phyloP scores from a whole-genome alignment of 2,113 vertebrate species.

The Eleginops maclovinus region DNA sequence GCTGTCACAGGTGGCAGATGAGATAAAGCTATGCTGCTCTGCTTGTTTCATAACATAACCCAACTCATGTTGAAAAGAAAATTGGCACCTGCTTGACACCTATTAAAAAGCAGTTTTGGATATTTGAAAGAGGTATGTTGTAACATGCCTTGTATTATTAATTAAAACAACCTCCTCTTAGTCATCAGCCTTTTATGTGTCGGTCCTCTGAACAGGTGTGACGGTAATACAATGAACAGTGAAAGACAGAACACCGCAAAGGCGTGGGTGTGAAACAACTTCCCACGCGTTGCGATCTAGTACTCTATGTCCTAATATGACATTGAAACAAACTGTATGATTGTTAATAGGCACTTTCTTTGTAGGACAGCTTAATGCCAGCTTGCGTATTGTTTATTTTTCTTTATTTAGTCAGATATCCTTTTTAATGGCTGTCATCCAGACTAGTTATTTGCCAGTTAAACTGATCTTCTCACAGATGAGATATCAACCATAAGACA shows the following conservation, averaged over 20 bases:
- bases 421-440: conserved; percentile 63
- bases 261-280: conserved; percentile 55
- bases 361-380: conserved; percentile 41
- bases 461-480: conserved; percentile 37
- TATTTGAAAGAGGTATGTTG: conserved; percentile 65
- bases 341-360: conserved; percentile 57
- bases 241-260: conserved; percentile 45
- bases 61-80: conserved; percentile 64
- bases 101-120: conserved; percentile 70
- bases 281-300: conserved; percentile 62
- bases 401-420: conserved; percentile 28
- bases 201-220: conserved; percentile 72
- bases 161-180: conserved; percentile 77
- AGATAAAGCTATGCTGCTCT: conserved; percentile 70
- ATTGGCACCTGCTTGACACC: conserved; percentile 69
- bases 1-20: conserved; percentile 72
- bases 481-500: conserved; percentile 78
- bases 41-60: conserved; percentile 76
- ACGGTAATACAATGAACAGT: conserved; percentile 61
- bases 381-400: conserved; percentile 62
- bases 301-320: conserved; percentile 53
- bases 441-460: conserved; percentile 55
- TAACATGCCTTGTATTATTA: conserved; percentile 80
- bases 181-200: conserved; percentile 75
- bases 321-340: conserved; percentile 55